These are phyloP conservation scores for Gryllus bimaculatus DNA, from an alignment of 1,140 invertebrate species.

Conservation along the genomic window DNA sequence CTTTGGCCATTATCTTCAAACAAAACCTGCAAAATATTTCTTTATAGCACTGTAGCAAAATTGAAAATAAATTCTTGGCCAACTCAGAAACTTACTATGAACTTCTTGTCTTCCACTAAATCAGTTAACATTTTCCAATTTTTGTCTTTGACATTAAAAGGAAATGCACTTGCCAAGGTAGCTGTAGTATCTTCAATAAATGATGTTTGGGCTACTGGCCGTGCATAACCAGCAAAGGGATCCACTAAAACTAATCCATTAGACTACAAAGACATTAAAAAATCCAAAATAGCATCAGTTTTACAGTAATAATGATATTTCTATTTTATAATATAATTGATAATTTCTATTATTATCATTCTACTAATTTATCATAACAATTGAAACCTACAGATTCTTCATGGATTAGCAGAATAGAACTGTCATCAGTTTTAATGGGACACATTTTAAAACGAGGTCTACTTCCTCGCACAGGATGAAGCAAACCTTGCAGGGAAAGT, in stretches of 20 bases:
- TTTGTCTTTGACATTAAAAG: neutral
- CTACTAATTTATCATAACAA: conserved; percentile 5
- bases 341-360: neutral
- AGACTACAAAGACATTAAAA: conserved; percentile 26
- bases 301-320: neutral
- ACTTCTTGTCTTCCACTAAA: neutral
- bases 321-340: neutral
- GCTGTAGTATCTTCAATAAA: conserved; percentile 32
- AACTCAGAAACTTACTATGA: conserved; percentile 5
- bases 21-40: conserved; percentile 22
- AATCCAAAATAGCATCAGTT: neutral
- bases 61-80: neutral
- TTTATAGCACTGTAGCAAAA: neutral
- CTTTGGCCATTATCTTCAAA: conserved; percentile 29
- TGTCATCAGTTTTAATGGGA: conserved; percentile 25
- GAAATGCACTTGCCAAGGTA: conserved; percentile 27
- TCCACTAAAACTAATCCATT: conserved; percentile 32
- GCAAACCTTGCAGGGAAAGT: conserved; percentile 29
- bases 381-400: conserved; percentile 32
- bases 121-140: conserved; percentile 11
- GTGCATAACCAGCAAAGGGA: conserved; percentile 26
- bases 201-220: conserved; percentile 30
- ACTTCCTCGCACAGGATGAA: conserved; percentile 25
- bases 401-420: conserved; percentile 31
- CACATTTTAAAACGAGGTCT: conserved; percentile 29